These are phyloP conservation scores for Cebidichthys violaceus DNA, from an alignment of 2,113 vertebrate genomes.

Conservation along the genomic window DNA sequence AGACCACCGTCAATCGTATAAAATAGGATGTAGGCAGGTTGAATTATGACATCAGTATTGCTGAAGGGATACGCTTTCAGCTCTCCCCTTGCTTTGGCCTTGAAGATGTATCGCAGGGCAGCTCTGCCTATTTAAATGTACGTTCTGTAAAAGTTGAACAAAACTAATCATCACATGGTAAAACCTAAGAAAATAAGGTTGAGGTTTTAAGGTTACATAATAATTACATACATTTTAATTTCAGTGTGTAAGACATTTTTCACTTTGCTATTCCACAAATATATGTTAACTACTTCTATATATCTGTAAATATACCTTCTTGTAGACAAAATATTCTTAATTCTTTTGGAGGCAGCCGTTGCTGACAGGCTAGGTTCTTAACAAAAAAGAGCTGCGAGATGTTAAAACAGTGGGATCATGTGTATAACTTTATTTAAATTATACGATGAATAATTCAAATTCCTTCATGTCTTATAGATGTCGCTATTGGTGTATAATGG, in stretches of 20 bases:
- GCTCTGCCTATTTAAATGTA: background rate
- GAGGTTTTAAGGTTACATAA: background rate
- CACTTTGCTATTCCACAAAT: background rate
- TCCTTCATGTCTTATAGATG: background rate
- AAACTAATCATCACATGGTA: background rate
- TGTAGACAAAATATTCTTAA: background rate
- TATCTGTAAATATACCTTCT: background rate
- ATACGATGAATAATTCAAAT: constrained; percentile 17
- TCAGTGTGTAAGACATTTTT: background rate
- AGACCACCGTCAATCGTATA: background rate
- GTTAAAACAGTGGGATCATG: background rate
- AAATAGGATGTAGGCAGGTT: constrained; percentile 19
- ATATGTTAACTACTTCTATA: background rate
- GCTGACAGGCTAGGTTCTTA: constrained; percentile 3
- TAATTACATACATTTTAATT: background rate
- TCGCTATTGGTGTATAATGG: background rate
- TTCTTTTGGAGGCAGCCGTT: background rate
- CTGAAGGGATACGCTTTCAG: constrained; percentile 15
- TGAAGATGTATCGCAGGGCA: constrained; percentile 13
- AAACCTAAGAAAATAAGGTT: background rate
- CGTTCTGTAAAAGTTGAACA: background rate
- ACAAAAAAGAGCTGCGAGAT: background rate
- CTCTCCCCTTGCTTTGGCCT: constrained; percentile 34
- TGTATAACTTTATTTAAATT: background rate
- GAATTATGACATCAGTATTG: constrained; percentile 21